Percentiles rank a stretch among this genome's conserved stretches.
These are phyloP conservation scores for Hymenopus coronatus DNA, from an alignment of 2,888 invertebrate species.

Conservation along the genomic window DNA sequence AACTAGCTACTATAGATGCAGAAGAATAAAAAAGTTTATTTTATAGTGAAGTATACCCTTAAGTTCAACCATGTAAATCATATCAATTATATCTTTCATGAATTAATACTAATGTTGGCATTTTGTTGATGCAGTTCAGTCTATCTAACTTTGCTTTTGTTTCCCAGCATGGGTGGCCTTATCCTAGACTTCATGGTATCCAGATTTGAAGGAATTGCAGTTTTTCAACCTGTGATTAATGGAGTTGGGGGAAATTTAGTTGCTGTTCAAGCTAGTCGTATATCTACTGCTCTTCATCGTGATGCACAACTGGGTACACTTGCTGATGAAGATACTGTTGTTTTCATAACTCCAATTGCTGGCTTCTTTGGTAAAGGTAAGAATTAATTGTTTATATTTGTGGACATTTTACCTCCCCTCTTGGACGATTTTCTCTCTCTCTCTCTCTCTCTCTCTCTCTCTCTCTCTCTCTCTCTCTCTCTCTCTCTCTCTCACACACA, in stretches of 20 bases:
- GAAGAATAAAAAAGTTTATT: no score
- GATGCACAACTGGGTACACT: slow-evolving; percentile 61
- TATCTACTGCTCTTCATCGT: slow-evolving; percentile 70
- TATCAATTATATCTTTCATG: no score
- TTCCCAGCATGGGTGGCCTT: slow-evolving; percentile 62
- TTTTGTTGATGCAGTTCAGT: no score
- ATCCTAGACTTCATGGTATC: slow-evolving; percentile 69
- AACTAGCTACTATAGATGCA: no score
- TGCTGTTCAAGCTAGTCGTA: slow-evolving; percentile 72
- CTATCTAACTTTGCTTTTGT: not conserved
- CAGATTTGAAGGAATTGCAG: slow-evolving; percentile 66
- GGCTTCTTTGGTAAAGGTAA: slow-evolving; percentile 62
- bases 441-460: not conserved
- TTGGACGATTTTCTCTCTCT: no score
- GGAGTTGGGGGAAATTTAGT: slow-evolving; percentile 80
- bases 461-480: not conserved
- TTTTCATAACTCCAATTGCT: slow-evolving; percentile 58
- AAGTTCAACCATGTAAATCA: no score
- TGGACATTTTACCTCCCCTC: no score
- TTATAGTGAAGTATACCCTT: no score
- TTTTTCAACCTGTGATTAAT: slow-evolving; percentile 81
- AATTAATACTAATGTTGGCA: no score
- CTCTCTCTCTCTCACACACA: not conserved
- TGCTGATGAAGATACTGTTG: slow-evolving; percentile 52
- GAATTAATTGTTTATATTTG: not conserved